Base-by-base conservation (phyloP, 1,140 invertebrate species). In the Drosophila trapezifrons region DNA sequence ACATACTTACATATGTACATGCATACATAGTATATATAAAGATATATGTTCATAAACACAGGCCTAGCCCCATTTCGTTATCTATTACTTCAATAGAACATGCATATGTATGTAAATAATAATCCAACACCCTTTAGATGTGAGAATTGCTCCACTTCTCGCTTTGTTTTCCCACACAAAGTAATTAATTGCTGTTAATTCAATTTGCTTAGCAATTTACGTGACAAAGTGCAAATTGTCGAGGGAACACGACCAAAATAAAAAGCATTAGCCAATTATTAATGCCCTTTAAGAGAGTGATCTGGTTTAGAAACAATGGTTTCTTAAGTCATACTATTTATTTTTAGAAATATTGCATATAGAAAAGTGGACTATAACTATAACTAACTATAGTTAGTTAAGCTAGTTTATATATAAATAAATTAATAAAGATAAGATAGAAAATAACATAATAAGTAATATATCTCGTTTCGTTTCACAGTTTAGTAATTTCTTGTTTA, bases 401-500 rank as follows among this genome's bases (percentile, higher is more conserved):
- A n/a, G n/a, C n/a, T n/a, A n/a, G n/a, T n/a, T n/a, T n/a, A n/a
- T n/a, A n/a, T n/a, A n/a, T n/a, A n/a, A n/a, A 32, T 32, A 6
- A 32, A 32, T 32, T 32, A 32, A 32, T 1, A 32, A 13, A 35
- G 12, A 35, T 35, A 35, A 12, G 29, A 9, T 37, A 15, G 18
- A 10, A 18, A 10, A 18, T 8, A 18, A 10, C 3, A 43, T 10
- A 17, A 3, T 9, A 40, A 25, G 5, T 12, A 37, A 27, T 49
- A 38, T 17, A 18, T n/a, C 2, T 65, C 17, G 5, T 9, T 56
- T 49, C 4, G 81, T 83, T 72, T 92, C 92, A 40, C 92, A 96
- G 96, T 91, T 96, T n/a, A 96, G 95, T 93, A 97, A 97, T 93
- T 91, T 96, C 20, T 76, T 97, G 45, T 97, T 97, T 91, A 93